Evolutionary conservation across 2,888 invertebrate species (phyloP).

Genomic region (Oxycera nigricornis): DNA sequence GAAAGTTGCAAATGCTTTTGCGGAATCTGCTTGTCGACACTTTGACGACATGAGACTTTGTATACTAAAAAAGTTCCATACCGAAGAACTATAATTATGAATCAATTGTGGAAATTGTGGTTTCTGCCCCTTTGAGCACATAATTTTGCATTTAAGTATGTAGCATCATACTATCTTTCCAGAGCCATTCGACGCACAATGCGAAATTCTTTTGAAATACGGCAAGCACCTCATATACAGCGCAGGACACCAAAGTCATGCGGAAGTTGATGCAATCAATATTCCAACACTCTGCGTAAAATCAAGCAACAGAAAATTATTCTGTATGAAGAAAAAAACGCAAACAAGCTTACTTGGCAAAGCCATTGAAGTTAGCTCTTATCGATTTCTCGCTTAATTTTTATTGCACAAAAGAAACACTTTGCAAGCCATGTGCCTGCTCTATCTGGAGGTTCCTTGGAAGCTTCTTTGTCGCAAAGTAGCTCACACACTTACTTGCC

Average conservation of each 20-base stretch:
- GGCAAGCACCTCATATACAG: too few species aligned
- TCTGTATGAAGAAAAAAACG: neutral
- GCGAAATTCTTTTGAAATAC: too few species aligned
- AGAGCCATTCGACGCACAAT: neutral
- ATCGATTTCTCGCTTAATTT: conserved; percentile 1
- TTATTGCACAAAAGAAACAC: conserved; percentile 8
- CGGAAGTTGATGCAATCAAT: neutral
- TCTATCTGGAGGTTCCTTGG: neutral
- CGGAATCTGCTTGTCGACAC: neutral
- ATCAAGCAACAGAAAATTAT: neutral
- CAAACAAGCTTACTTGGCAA: neutral
- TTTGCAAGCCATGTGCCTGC: neutral
- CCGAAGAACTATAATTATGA: too few species aligned
- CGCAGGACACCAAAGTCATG: neutral
- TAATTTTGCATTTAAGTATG: neutral
- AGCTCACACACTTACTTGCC: neutral
- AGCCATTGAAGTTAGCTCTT: neutral
- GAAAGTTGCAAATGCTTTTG: neutral
- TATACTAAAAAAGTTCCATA: too few species aligned
- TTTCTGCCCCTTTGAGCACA: neutral
- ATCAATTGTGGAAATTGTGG: neutral
- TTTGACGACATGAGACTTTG: neutral
- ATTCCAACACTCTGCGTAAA: neutral
- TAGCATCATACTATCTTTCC: neutral
- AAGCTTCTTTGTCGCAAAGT: neutral